These are phyloP conservation scores for Camponotus pennsylvanicus DNA, from an alignment of 1,140 invertebrate genomes.

Conservation along the genomic window DNA sequence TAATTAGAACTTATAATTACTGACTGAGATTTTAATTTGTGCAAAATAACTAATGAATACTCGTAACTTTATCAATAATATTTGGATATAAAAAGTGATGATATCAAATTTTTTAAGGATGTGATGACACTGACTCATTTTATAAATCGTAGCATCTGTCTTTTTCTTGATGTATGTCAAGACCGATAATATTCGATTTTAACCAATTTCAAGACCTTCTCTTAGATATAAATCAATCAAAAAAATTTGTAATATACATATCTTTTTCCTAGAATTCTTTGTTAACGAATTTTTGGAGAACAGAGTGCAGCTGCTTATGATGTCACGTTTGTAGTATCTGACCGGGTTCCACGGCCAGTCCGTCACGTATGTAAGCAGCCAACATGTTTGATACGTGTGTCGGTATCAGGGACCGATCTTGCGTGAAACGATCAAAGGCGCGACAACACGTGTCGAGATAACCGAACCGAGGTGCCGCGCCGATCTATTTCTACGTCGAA, in stretches of 20 bases:
- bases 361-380: slow-evolving; percentile 7
- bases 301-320: slow-evolving; percentile 30
- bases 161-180: background rate
- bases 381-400: background rate
- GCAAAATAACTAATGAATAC: background rate
- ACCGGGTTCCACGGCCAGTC: slow-evolving; percentile 17
- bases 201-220: background rate
- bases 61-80: background rate
- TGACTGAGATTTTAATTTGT: background rate
- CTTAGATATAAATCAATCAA: background rate
- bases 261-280: background rate
- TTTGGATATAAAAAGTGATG: background rate
- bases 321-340: slow-evolving; percentile 29
- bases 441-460: slow-evolving; percentile 35
- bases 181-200: background rate
- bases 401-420: slow-evolving; percentile 57
- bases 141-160: background rate
- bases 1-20: slow-evolving; percentile 32
- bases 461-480: slow-evolving; percentile 23
- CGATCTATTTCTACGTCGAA: slow-evolving; percentile 62
- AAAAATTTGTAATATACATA: background rate
- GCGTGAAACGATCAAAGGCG: slow-evolving; percentile 72
- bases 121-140: background rate
- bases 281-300: background rate
- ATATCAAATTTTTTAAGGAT: background rate